Evolutionary conservation across 2,888 invertebrate genomes (phyloP), one percentile per base, ranked within the genome.

Genomic region (Caenorhabditis doughertyi): DNA sequence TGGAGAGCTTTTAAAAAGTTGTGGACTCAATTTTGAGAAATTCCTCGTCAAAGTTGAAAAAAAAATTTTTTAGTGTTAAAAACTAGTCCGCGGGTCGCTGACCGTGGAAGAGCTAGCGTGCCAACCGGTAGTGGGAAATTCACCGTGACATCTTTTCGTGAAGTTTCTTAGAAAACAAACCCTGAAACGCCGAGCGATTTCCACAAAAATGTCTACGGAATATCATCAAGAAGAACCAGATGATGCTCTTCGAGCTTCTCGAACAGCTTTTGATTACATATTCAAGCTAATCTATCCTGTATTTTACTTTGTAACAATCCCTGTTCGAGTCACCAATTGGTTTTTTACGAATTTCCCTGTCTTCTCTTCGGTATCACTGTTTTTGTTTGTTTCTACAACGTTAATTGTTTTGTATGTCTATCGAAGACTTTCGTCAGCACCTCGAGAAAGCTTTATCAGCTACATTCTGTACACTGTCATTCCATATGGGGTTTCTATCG

Each of bases 391-490:
- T n/a, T 60, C 77, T 16, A 67, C 56, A 16, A 44, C 71, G 8
- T 39, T 81, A 18, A 67, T 81, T 3, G 25, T 58, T 11, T 21
- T 81, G 13, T 81, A 60, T 62, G 67, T 77, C 29, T 77, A 77
- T 56, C 71, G 81, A 60, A 25, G 77, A 23, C 35, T 81, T 0
- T 81, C 77, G 5, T 27, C 71, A 8, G 72, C 76, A 3, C 81
- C 81, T 11, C 56, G 77, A 3, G 81, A 81, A 11, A 81, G 47
- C 49, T 81, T 83, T 42, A 58, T 85, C 60, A 79, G 73, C 49
- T 84, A 85, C 42, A 13, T 84, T 11, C 64, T 85, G 18, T 81
- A 85, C 72, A 84, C 84, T 1, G 65, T 83, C n/a, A 29, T 85
- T 18, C 85, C 85, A 16, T 85, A 85, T 44, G 83, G 65, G 3